phyloP scores from a whole-genome alignment of 2,797 vertebrate genomes.

The Pristis pectinata region DNA sequence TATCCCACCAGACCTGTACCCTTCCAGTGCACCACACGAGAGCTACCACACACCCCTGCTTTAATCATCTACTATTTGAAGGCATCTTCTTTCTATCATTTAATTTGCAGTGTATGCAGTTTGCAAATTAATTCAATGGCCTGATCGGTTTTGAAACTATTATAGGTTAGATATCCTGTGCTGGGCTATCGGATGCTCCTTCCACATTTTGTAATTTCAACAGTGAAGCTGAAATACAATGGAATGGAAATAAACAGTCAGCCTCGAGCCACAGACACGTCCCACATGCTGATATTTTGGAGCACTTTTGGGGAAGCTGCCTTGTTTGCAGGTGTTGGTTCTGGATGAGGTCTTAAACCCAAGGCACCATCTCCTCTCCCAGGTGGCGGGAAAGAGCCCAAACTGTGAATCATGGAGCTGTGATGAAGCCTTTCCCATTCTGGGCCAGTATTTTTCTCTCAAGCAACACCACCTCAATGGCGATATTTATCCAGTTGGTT shows the following conservation, averaged over 20 bases:
- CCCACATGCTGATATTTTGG: neutral
- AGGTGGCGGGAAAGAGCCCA: neutral
- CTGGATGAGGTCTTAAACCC: neutral
- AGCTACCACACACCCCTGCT: neutral
- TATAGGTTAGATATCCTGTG: neutral
- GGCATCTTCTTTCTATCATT: neutral
- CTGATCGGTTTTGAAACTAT: neutral
- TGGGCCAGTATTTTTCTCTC: neutral
- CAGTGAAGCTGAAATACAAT: neutral
- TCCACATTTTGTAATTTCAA: neutral
- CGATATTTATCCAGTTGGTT: no score
- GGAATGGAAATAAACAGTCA: neutral
- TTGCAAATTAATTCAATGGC: neutral
- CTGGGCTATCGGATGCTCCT: neutral
- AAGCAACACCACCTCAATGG: neutral
- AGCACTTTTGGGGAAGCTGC: neutral
- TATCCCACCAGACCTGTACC: no score
- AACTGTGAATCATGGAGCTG: neutral
- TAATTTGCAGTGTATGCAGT: neutral
- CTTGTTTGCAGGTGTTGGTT: neutral
- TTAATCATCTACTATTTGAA: neutral
- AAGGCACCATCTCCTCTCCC: neutral
- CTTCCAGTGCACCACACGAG: no score
- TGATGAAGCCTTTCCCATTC: neutral
- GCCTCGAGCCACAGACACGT: neutral